Percentiles rank a stretch among this genome's conserved stretches.
These are phyloP conservation scores for Arizona elegans DNA, from an alignment of 2,113 vertebrate genomes.

Conservation along the genomic window DNA sequence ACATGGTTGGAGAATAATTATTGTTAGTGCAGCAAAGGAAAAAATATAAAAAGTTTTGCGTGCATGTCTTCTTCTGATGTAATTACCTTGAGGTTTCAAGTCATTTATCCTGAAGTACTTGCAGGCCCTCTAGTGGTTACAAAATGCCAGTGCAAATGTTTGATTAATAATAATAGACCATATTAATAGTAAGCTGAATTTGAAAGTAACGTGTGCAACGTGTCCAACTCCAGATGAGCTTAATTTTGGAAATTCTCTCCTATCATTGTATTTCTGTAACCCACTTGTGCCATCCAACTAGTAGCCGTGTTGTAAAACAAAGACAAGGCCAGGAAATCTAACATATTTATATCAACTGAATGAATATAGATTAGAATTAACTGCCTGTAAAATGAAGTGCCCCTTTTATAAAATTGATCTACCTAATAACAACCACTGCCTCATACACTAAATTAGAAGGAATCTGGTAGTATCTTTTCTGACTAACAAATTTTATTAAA, in stretches of 20 bases:
- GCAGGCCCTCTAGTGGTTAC: slow-evolving; percentile 36
- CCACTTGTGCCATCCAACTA: neutral
- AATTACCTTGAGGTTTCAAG: rapidly evolving
- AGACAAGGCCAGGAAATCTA: neutral
- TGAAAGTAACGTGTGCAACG: neutral
- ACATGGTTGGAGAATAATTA: neutral
- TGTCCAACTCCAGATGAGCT: neutral
- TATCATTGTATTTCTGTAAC: neutral
- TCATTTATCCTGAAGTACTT: slow-evolving; percentile 5
- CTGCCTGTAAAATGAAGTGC: neutral
- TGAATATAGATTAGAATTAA: neutral
- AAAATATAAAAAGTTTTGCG: neutral
- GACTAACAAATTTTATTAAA: neutral
- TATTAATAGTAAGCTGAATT: neutral
- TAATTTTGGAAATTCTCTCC: neutral
- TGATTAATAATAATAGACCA: neutral
- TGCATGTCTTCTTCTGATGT: neutral
- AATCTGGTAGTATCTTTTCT: neutral
- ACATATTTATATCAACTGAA: neutral
- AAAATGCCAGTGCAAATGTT: neutral
- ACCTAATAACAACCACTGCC: neutral
- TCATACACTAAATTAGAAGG: neutral
- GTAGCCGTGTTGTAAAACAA: neutral
- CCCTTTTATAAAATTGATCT: neutral
- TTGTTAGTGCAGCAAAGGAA: neutral